phyloP scores from a whole-genome alignment of 30 jellyfish, hydroid and myxozoan species.

The Hydractinia echinata region DNA sequence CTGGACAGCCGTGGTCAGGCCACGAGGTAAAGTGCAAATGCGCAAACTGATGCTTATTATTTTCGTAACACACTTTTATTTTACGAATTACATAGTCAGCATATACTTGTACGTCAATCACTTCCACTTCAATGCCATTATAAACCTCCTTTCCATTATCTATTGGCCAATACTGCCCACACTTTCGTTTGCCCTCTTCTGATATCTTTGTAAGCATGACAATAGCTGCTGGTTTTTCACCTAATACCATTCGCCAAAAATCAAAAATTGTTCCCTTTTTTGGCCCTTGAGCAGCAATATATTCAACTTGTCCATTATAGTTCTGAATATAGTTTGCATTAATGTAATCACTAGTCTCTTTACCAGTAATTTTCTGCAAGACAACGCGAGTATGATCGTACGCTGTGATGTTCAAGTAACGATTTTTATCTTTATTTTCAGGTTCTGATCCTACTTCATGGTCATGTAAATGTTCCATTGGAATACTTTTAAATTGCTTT shows the following conservation, averaged over 20 bases:
- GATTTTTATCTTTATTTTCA: not conserved
- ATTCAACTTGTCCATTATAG: not conserved
- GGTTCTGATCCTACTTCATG: slow-evolving; percentile 2
- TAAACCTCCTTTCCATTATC: slow-evolving; percentile 53
- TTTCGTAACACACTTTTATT: slow-evolving; percentile 24
- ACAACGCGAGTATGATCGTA: slow-evolving; percentile 27
- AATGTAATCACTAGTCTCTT: slow-evolving; percentile 14
- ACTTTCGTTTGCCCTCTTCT: slow-evolving; percentile 40
- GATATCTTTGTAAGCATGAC: slow-evolving; percentile 23
- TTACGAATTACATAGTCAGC: slow-evolving; percentile 78
- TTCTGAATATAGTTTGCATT: slow-evolving; percentile 27
- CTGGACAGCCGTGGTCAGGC: slow-evolving; percentile 97
- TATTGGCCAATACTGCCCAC: slow-evolving; percentile 83
- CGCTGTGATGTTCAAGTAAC: slow-evolving; percentile 22
- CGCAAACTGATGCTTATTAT: not conserved
- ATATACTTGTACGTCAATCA: slow-evolving; percentile 48
- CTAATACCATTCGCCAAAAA: slow-evolving; percentile 26
- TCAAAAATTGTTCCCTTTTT: slow-evolving; percentile 23
- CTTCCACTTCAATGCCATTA: slow-evolving; percentile 63
- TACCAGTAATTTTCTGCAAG: not conserved
- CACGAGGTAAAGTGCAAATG: slow-evolving; percentile 86
- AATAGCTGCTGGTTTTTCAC: slow-evolving; percentile 19
- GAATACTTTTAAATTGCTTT: slow-evolving; percentile 23
- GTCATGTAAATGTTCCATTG: slow-evolving; percentile 5
- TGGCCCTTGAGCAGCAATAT: slow-evolving; percentile 38